Conservation (phyloP, 2,797 vertebrate species). For the Sorex maritimensis region DNA sequence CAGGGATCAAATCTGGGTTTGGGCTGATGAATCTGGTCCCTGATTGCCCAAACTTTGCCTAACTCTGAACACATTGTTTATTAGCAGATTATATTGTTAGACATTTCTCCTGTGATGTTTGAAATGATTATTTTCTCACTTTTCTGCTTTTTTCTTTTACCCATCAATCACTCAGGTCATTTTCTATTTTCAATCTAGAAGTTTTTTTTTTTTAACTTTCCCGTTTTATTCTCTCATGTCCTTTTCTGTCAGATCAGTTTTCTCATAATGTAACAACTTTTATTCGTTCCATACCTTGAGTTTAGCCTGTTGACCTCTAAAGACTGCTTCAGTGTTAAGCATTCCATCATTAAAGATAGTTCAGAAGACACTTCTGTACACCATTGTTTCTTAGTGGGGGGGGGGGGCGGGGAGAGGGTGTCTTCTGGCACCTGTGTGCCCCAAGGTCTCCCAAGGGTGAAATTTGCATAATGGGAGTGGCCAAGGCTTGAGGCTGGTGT, state of each 20-base stretch:
- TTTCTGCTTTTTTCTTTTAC: not conserved
- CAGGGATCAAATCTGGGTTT: no score
- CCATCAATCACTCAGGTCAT: not conserved
- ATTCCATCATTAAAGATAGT: no score
- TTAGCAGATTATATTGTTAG: constrained; percentile 2
- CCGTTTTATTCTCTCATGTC: constrained; percentile 27
- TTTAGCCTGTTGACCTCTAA: not conserved
- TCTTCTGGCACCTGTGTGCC: no score
- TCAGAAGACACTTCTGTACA: no score
- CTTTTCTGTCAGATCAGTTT: not conserved
- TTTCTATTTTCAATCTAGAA: constrained; percentile 17
- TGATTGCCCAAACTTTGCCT: not conserved
- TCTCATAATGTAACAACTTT: not conserved
- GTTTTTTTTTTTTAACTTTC: not conserved
- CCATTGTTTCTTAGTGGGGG: no score
- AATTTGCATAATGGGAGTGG: no score
- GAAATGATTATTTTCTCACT: not conserved
- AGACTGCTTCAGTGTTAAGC: not conserved
- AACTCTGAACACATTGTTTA: not conserved
- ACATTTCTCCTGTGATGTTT: constrained; percentile 24
- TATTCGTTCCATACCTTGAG: not conserved
- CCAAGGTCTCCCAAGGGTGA: no score
- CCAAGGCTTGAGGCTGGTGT: no score
- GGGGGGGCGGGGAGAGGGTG: no score
- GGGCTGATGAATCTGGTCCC: no score